Conservation (phyloP, 2,113 vertebrate species). For the Lagenorhynchus albirostris region DNA sequence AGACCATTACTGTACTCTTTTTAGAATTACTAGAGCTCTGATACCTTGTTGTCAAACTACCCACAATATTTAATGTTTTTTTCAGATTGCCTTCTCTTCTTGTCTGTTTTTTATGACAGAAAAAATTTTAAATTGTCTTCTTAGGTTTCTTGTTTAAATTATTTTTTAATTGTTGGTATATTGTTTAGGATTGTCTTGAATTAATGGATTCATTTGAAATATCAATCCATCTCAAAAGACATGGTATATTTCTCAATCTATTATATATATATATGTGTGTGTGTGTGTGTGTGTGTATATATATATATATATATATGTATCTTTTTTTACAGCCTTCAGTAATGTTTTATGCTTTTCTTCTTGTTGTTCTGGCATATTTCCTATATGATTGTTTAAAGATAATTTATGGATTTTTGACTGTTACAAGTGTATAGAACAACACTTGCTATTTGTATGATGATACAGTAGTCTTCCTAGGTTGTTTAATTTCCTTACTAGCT, state of each 20-base stretch:
- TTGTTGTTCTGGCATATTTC: background rate
- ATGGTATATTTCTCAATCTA: background rate
- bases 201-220: background rate
- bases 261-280: too few relatives aligned
- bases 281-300: fast-evolving
- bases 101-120: background rate
- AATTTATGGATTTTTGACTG: background rate
- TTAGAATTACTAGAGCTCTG: background rate
- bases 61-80: background rate
- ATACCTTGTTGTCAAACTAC: background rate
- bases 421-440: background rate
- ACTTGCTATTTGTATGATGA: background rate
- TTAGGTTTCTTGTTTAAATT: background rate
- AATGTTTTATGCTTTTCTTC: background rate
- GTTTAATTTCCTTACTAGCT: background rate
- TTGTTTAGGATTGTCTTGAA: background rate
- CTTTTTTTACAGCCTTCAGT: background rate
- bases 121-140: background rate
- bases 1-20: background rate
- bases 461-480: background rate
- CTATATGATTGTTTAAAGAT: background rate
- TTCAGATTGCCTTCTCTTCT: background rate
- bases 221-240: background rate
- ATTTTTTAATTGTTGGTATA: background rate
- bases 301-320: too few relatives aligned